Percentiles rank a stretch among this genome's conserved stretches.
phyloP scores from a whole-genome alignment of 2,888 invertebrate species.

The Homarus gammarus region DNA sequence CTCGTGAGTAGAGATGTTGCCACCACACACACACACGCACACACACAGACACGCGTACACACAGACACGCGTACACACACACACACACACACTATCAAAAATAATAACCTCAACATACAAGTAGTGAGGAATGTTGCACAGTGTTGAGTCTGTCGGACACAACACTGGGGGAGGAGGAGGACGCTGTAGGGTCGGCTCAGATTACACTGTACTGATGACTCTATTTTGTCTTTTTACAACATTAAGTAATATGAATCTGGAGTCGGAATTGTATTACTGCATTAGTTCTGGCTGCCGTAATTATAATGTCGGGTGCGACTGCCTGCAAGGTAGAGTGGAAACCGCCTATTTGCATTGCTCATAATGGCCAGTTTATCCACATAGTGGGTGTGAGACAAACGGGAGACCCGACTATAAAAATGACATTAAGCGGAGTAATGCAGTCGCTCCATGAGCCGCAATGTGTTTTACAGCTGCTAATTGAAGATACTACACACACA shows the following conservation, averaged over 20 bases:
- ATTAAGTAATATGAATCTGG: neutral
- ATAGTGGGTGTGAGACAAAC: neutral
- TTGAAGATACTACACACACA: neutral
- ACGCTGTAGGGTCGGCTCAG: neutral
- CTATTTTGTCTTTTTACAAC: neutral
- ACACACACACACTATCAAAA: slow-evolving; percentile 27
- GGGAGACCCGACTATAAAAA: neutral
- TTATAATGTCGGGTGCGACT: neutral
- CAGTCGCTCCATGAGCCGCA: neutral
- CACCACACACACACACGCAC: neutral
- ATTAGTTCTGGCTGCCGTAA: slow-evolving; percentile 6
- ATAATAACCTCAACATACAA: neutral
- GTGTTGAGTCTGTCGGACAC: too few relatives aligned
- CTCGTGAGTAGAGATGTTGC: too few relatives aligned
- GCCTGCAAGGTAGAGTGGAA: neutral
- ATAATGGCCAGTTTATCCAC: neutral
- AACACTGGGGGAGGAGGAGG: too few relatives aligned
- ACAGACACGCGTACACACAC: slow-evolving; percentile 26
- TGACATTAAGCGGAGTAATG: neutral
- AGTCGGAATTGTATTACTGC: neutral
- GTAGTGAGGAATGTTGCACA: neutral
- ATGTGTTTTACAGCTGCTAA: neutral
- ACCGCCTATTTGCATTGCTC: neutral
- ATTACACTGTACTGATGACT: neutral
- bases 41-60: slow-evolving; percentile 8